Evolutionary conservation across 2,797 vertebrate species (phyloP), one percentile per base, ranked within the genome.

Genomic region (Menidia menidia): DNA sequence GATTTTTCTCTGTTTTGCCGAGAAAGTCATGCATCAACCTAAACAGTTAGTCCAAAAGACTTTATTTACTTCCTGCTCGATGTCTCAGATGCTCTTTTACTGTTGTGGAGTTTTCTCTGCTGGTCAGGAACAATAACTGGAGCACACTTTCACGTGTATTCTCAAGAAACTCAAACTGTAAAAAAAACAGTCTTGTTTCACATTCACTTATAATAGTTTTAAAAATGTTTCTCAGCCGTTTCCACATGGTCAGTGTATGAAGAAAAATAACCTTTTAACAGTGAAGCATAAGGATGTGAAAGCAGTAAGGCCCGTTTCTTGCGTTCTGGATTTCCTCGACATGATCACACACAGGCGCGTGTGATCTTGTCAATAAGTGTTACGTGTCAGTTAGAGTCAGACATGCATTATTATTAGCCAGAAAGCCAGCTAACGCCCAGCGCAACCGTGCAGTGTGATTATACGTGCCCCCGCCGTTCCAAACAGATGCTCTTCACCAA

Each of bases 401-500:
- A 80, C 58, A 42, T 50, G 57, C 68, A 33, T 75, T 74, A 80
- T 81, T 82, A 88, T 87, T 82, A 85, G 72, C 85, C 32, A 68
- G 39, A 62, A 77, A 82, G 47, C 59, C 59, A 16, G 73, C 76
- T 72, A 78, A 68, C 31, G 56, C 79, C 75, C 68, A 59, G 69
- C 81, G 61, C 82, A 76, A 60, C 82, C 45, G 44, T 50, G 32
- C 82, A 10, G 71, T 83, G 82, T 89, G 90, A 88, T 89, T 88
- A 87, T 47, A 81, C 61, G 58, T 76, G 76, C 81, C 80, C 91
- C 91, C 76, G 80, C 89, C 78, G 91, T 86, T 86, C 60, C 78
- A 89, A 89, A 80, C 92, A 93, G 92, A 93, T 93, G 91, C 87
- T 93, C 68, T 65, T 84, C 87, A 75, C 81, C 79, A 25, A 75